Evolutionary conservation across 2,888 invertebrate genomes (phyloP).

Genomic region (Ptychoptera contaminata): DNA sequence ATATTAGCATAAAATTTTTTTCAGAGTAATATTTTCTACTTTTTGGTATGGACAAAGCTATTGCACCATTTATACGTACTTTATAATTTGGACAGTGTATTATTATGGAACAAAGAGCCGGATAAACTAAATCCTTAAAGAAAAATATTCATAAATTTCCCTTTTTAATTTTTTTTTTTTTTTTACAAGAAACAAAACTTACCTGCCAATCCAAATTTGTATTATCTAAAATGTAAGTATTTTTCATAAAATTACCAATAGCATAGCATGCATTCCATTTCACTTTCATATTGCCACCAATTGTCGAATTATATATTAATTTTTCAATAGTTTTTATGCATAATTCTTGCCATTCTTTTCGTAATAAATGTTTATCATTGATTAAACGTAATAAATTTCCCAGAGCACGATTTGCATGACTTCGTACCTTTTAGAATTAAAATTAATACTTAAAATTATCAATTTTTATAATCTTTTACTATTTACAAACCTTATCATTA

Average conservation of each 20-base stretch:
- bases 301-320: slow-evolving; percentile 51
- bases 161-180: neutral
- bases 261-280: slow-evolving; percentile 89
- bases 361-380: slow-evolving; percentile 32
- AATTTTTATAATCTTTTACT: too few relatives aligned
- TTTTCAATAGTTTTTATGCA: slow-evolving; percentile 44
- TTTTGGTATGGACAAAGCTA: slow-evolving; percentile 49
- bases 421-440: too few relatives aligned
- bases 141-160: neutral
- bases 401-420: slow-evolving; percentile 61
- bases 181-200: slow-evolving; percentile 6
- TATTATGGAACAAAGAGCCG: slow-evolving; percentile 46
- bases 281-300: slow-evolving; percentile 67
- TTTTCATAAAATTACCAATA: slow-evolving; percentile 61
- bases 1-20: slow-evolving; percentile 43
- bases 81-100: slow-evolving; percentile 70
- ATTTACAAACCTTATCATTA: slow-evolving; percentile 61
- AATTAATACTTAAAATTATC: too few relatives aligned
- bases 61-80: slow-evolving; percentile 75
- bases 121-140: slow-evolving; percentile 43
- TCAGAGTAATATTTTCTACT: slow-evolving; percentile 46
- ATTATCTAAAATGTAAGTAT: slow-evolving; percentile 34
- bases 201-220: slow-evolving; percentile 37
- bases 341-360: slow-evolving; percentile 35
- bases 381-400: slow-evolving; percentile 63